Conservation (phyloP, 1,140 invertebrate genomes). For the Yoshiicerus persimilis region DNA sequence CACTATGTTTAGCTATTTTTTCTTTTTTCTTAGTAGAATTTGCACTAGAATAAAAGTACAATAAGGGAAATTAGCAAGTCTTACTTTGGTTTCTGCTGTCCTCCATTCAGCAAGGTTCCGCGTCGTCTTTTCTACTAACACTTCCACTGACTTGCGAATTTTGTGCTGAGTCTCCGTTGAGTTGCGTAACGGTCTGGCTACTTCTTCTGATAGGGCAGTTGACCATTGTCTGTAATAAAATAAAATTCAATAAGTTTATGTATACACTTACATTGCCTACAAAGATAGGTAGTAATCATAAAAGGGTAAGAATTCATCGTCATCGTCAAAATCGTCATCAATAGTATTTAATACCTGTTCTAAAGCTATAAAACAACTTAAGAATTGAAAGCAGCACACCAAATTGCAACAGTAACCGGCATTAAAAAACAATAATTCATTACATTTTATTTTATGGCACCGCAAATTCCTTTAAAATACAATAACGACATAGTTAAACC, state of each 20-base stretch:
- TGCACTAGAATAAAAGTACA: background rate
- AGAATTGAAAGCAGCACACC: background rate
- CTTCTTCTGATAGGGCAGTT: slow-evolving; percentile 76
- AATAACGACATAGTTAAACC: background rate
- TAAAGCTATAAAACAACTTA: background rate
- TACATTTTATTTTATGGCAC: background rate
- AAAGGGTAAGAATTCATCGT: background rate
- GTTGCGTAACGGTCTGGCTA: slow-evolving; percentile 81
- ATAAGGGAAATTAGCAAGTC: background rate
- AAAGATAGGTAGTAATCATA: too few relatives aligned
- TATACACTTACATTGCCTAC: background rate
- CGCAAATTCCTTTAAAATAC: background rate
- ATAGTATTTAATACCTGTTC: background rate
- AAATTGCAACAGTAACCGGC: background rate
- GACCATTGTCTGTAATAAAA: slow-evolving; percentile 67
- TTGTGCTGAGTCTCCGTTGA: slow-evolving; percentile 71
- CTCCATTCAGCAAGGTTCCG: slow-evolving; percentile 81
- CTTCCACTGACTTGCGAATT: slow-evolving; percentile 71
- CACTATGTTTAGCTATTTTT: background rate
- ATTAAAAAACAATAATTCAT: background rate
- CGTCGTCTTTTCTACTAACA: slow-evolving; percentile 80
- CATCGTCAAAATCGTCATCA: background rate
- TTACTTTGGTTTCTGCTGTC: slow-evolving; percentile 71
- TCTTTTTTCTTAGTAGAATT: background rate
- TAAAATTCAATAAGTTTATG: background rate